Evolutionary conservation across 1,140 invertebrate genomes (phyloP).

Genomic region (Chymomyza costata): DNA sequence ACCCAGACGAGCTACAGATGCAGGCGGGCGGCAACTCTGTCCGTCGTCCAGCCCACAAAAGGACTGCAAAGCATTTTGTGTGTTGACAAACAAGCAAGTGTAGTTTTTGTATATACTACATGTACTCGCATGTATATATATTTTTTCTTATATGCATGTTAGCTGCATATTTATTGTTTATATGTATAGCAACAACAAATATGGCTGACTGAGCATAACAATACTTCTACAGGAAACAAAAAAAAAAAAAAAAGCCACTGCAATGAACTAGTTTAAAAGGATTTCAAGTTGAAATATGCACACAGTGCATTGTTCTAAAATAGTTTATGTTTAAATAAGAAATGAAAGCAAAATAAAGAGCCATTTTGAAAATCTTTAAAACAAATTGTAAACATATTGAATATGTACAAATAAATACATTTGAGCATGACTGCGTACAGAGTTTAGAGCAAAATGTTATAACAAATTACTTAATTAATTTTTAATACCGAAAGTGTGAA

Average conservation of each 20-base stretch:
- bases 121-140: slow-evolving; percentile 10
- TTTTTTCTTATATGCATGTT: slow-evolving; percentile 19
- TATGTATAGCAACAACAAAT: too few relatives aligned
- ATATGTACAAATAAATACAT: too few relatives aligned
- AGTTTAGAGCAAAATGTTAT: too few relatives aligned
- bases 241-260: slow-evolving; percentile 23
- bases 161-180: too few relatives aligned
- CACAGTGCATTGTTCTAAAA: slow-evolving; percentile 20
- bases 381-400: too few relatives aligned
- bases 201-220: too few relatives aligned
- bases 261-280: slow-evolving; percentile 30
- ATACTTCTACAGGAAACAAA: too few relatives aligned
- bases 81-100: slow-evolving; percentile 64
- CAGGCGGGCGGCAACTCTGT: slow-evolving; percentile 28
- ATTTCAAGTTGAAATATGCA: slow-evolving; percentile 31
- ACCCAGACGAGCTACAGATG: too few relatives aligned
- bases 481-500: too few relatives aligned
- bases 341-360: slow-evolving; percentile 14
- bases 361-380: too few relatives aligned
- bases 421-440: too few relatives aligned
- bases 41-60: slow-evolving; percentile 35
- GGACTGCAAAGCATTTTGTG: slow-evolving; percentile 58
- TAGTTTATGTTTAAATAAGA: slow-evolving; percentile 29
- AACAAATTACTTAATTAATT: too few relatives aligned
- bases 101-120: slow-evolving; percentile 45